Percentiles rank a stretch among this genome's conserved stretches.
Conservation (phyloP, 1,140 invertebrate species). For the Sitophilus oryzae region DNA sequence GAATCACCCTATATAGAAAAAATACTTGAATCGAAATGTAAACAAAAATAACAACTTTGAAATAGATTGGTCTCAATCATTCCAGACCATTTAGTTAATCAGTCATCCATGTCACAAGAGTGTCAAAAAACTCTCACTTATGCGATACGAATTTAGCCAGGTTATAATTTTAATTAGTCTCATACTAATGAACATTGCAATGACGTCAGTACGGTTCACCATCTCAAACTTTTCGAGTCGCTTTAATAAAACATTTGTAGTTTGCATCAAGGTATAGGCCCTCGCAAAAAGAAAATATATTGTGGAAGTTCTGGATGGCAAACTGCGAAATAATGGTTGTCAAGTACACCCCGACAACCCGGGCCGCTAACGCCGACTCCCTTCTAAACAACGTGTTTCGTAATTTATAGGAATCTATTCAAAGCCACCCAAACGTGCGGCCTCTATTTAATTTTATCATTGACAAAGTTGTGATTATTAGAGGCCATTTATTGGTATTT, state of each 20-base stretch:
- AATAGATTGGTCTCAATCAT: too few species aligned
- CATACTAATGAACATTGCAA: too few species aligned
- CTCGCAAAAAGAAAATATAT: constrained; percentile 19
- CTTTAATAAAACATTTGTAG: constrained; percentile 1
- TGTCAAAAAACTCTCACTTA: too few species aligned
- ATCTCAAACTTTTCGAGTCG: too few species aligned
- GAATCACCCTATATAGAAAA: too few species aligned
- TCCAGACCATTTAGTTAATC: too few species aligned
- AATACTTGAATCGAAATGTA: too few species aligned
- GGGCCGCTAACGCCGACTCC: constrained; percentile 2
- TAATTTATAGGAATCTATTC: constrained; percentile 20
- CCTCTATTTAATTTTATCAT: constrained; percentile 18
- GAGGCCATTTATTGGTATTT: not conserved
- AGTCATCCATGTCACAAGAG: too few species aligned
- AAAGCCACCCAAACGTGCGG: not conserved
- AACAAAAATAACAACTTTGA: too few species aligned
- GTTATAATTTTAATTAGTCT: too few species aligned
- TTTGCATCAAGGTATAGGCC: constrained; percentile 2
- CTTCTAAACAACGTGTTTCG: constrained; percentile 23
- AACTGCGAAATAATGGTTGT: constrained; percentile 23
- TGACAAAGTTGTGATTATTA: constrained; percentile 9
- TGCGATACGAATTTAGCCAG: too few species aligned
- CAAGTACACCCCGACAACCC: constrained; percentile 17
- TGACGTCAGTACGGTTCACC: too few species aligned
- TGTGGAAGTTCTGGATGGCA: constrained; percentile 15